Conservation (phyloP, 1,140 invertebrate species). For the Yoshiicerus persimilis region DNA sequence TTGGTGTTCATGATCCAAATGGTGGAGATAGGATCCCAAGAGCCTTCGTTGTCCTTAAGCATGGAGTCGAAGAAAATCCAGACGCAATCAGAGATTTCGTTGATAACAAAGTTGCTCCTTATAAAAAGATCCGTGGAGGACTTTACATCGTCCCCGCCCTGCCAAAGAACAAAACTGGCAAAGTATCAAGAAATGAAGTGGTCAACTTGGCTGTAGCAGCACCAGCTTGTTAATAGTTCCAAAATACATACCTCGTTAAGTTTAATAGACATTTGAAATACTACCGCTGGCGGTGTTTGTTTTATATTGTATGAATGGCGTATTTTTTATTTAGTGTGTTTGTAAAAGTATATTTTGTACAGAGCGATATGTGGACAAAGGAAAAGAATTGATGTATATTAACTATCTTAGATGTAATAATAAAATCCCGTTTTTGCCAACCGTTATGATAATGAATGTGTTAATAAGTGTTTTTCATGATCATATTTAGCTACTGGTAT, state of each 20-base stretch:
- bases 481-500: no score
- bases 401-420: no score
- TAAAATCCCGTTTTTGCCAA: no score
- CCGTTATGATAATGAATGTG: no score
- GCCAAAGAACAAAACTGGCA: conserved; percentile 41
- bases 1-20: conserved; percentile 56
- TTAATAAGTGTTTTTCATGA: no score
- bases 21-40: conserved; percentile 44
- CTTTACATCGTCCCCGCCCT: conserved; percentile 35
- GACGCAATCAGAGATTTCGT: conserved; percentile 36
- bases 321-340: no score
- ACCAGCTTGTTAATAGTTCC: neutral
- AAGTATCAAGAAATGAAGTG: conserved; percentile 25
- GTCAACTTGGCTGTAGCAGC: neutral
- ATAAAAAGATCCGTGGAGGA: conserved; percentile 43
- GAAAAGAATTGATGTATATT: no score
- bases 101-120: conserved; percentile 31
- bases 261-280: no score
- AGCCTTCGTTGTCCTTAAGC: conserved; percentile 46
- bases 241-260: neutral
- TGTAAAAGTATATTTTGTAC: no score
- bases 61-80: conserved; percentile 43
- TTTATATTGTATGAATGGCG: no score
- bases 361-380: no score
- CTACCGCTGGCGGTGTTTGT: no score